Evolutionary conservation across 2,113 vertebrate genomes (phyloP), one percentile per base, ranked within the genome.

Genomic region (Engraulis encrasicolus): DNA sequence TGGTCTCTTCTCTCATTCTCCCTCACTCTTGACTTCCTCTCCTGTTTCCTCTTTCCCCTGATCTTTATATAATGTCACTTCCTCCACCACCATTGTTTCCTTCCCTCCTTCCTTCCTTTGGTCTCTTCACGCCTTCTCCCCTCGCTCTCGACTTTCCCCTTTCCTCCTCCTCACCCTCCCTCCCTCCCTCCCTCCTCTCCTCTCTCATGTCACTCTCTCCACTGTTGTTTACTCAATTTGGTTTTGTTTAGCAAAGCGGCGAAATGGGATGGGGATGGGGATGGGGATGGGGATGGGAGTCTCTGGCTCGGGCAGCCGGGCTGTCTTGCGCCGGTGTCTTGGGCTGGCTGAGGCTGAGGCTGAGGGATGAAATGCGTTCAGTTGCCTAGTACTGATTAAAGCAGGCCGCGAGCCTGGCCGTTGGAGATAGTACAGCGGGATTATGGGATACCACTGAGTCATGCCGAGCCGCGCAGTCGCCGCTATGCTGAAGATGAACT

Each of bases 341-440:
- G n/a, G n/a, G n/a, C n/a, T n/a, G n/a, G n/a, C n/a, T n/a, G n/a
- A n/a, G n/a, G n/a, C n/a, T n/a, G n/a, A n/a, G n/a, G n/a, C n/a
- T n/a, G n/a, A n/a, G n/a, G 91, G 89, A 91, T 90, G 86, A 93
- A 92, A 94, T 90, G 87, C 83, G 89, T 89, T 86, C 85, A 85
- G 87, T 89, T 90, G 90, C 90, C 66, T 88, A 82, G 90, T 89
- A 88, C 90, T 91, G 92, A 94, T 94, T 88, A 93, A 91, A 92
- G 88, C 81, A 90, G 90, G 82, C 83, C 9, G 14, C 85, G 34
- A 49, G 89, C 89, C 94, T 95, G 94, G 90, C 88, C 81, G 87
- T 91, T 91, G 74, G 89, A 95, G 93, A 94, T 93, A 93, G 89
- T 85, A 83, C 79, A 80, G 89, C 86, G 82, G 93, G 92, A 91